These are phyloP conservation scores for Dendrocopos noguchii DNA, from an alignment of 2,113 vertebrate species.

Conservation along the genomic window DNA sequence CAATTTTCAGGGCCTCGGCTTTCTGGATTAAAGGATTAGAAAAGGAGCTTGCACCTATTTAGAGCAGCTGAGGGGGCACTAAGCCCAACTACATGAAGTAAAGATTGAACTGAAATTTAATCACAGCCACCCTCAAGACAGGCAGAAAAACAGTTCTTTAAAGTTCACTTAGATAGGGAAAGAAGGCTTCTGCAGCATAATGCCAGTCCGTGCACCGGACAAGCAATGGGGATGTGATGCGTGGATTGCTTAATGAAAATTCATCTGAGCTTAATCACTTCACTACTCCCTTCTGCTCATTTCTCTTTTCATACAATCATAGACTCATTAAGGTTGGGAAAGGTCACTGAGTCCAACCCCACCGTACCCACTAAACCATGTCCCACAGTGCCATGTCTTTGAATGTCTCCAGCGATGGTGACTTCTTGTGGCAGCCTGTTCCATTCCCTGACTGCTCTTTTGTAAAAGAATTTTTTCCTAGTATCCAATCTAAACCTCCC, in stretches of 20 bases:
- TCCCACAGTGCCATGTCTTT: too few species aligned
- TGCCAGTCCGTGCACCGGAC: neutral
- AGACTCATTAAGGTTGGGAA: too few species aligned
- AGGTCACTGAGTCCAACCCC: too few species aligned
- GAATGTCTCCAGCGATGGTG: too few species aligned
- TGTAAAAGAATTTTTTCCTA: too few species aligned
- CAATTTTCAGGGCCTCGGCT: slow-evolving; percentile 27
- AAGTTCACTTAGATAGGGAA: neutral
- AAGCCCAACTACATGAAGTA: slow-evolving; percentile 13
- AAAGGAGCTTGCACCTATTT: slow-evolving; percentile 40
- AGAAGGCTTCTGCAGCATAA: neutral
- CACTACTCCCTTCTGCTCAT: neutral
- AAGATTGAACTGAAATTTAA: slow-evolving; percentile 40
- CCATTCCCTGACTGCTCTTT: too few species aligned
- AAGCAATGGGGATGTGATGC: neutral
- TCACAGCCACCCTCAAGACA: neutral
- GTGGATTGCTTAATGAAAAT: neutral
- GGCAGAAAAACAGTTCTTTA: neutral
- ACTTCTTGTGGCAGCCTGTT: too few species aligned
- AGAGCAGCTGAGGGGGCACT: slow-evolving; percentile 13
- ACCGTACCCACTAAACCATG: too few species aligned
- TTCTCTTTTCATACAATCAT: neutral
- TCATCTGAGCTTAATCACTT: neutral
- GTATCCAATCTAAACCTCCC: too few species aligned
- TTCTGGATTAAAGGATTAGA: slow-evolving; percentile 64